These are phyloP conservation scores for Apamea crenata DNA, from an alignment of 2,888 invertebrate species.

Conservation along the genomic window DNA sequence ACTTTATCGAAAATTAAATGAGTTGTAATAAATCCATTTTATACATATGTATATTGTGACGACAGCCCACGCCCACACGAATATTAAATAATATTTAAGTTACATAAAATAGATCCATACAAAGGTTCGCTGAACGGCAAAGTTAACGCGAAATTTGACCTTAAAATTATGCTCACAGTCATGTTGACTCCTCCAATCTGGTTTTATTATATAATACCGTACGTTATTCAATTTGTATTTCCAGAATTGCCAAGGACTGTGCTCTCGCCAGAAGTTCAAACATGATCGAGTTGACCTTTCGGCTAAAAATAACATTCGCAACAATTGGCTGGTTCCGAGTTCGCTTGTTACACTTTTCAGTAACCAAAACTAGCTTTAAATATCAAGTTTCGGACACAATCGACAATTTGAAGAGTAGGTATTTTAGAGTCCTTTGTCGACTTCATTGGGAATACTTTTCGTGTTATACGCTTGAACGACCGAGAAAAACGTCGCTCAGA, in stretches of 20 bases:
- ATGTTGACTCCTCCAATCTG: neutral
- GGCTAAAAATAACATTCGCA: conserved; percentile 27
- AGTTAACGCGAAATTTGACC: neutral
- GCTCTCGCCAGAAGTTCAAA: neutral
- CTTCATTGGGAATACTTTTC: conserved; percentile 63
- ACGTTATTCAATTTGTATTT: neutral
- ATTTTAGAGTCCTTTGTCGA: conserved; percentile 54
- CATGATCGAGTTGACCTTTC: conserved; percentile 18
- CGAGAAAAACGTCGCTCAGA: conserved; percentile 41
- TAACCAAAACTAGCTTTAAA: conserved; percentile 44
- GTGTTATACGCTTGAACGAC: conserved; percentile 48
- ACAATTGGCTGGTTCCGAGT: neutral
- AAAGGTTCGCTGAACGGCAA: neutral
- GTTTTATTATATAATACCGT: neutral
- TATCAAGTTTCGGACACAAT: conserved; percentile 39
- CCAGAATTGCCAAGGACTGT: neutral
- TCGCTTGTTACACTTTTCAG: conserved; percentile 24
- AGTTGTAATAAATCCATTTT: neutral
- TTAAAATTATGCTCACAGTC: neutral
- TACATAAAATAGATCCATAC: neutral
- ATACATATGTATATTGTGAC: neutral
- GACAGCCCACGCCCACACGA: too few species aligned
- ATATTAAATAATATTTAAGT: neutral
- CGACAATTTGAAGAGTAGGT: conserved; percentile 26
- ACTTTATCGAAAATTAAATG: neutral